Conservation (phyloP, 2,888 invertebrate genomes). For the Eupithecia subumbrata region DNA sequence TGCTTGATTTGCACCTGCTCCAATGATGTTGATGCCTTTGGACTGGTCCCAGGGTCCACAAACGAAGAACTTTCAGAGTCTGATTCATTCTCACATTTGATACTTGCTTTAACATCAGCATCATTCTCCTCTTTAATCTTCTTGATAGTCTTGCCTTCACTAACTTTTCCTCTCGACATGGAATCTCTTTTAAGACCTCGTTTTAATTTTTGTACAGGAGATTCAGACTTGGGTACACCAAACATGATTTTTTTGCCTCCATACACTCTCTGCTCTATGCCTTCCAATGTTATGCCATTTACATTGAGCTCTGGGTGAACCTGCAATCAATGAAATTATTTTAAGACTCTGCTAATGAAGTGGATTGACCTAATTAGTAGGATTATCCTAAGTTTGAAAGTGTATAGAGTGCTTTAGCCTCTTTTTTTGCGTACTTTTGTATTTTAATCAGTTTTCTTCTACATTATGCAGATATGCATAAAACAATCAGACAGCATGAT, state of each 20-base stretch:
- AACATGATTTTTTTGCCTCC: slow-evolving; percentile 79
- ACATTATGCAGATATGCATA: too few species aligned
- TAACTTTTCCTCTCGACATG: slow-evolving; percentile 57
- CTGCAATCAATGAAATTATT: slow-evolving; percentile 65
- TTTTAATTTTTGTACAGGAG: slow-evolving; percentile 63
- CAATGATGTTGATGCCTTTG: slow-evolving; percentile 67
- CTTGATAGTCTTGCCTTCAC: slow-evolving; percentile 57
- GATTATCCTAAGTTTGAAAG: neutral
- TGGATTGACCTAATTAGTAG: neutral
- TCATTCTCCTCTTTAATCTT: slow-evolving; percentile 72
- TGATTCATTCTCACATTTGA: slow-evolving; percentile 65
- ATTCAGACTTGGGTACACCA: slow-evolving; percentile 70
- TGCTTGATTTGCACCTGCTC: slow-evolving; percentile 71
- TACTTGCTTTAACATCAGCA: slow-evolving; percentile 66
- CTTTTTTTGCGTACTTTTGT: neutral
- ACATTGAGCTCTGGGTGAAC: slow-evolving; percentile 90
- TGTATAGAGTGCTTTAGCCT: neutral
- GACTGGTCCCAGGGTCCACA: slow-evolving; percentile 74
- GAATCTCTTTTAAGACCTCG: slow-evolving; percentile 69
- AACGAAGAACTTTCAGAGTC: slow-evolving; percentile 81
- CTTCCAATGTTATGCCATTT: slow-evolving; percentile 88
- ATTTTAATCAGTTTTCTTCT: neutral
- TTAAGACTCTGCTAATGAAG: neutral
- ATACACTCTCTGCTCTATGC: slow-evolving; percentile 84
- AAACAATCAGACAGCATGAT: neutral